These are phyloP conservation scores for Ditula angustiorana DNA, from an alignment of 2,888 invertebrate species.

Conservation along the genomic window DNA sequence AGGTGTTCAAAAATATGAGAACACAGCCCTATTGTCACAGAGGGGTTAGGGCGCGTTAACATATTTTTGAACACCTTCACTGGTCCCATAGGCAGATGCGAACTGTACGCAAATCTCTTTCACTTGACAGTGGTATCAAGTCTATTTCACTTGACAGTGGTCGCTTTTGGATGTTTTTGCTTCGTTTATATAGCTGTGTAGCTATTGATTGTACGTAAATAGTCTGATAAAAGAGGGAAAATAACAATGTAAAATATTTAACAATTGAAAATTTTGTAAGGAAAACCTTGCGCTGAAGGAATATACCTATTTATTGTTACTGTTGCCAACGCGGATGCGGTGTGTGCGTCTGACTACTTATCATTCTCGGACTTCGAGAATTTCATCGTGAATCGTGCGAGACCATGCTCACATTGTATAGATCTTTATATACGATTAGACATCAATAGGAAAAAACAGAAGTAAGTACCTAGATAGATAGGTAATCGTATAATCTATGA, in stretches of 20 bases:
- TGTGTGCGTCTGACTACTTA: background rate
- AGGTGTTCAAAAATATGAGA: too few relatives aligned
- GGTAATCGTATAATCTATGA: background rate
- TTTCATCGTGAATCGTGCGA: constrained; percentile 5
- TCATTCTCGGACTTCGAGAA: constrained; percentile 1
- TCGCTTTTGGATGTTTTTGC: too few relatives aligned
- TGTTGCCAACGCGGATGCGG: constrained; percentile 14
- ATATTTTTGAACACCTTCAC: too few relatives aligned
- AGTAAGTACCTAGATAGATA: background rate
- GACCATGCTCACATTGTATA: background rate
- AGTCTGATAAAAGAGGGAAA: constrained; percentile 2
- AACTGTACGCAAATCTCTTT: too few relatives aligned
- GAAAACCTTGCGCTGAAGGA: background rate
- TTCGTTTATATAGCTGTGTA: background rate
- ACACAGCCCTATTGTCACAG: too few relatives aligned
- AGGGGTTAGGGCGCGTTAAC: too few relatives aligned
- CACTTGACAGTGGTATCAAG: too few relatives aligned
- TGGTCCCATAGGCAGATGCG: too few relatives aligned
- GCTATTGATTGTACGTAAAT: background rate
- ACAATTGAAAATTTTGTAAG: background rate
- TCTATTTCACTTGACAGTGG: too few relatives aligned
- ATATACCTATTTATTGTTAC: constrained; percentile 2
- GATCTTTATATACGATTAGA: constrained; percentile 4
- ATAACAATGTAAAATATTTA: background rate
- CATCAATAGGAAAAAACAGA: background rate